Evolutionary conservation across 1,140 invertebrate genomes (phyloP).

Genomic region (Pollicipes pollicipes): DNA sequence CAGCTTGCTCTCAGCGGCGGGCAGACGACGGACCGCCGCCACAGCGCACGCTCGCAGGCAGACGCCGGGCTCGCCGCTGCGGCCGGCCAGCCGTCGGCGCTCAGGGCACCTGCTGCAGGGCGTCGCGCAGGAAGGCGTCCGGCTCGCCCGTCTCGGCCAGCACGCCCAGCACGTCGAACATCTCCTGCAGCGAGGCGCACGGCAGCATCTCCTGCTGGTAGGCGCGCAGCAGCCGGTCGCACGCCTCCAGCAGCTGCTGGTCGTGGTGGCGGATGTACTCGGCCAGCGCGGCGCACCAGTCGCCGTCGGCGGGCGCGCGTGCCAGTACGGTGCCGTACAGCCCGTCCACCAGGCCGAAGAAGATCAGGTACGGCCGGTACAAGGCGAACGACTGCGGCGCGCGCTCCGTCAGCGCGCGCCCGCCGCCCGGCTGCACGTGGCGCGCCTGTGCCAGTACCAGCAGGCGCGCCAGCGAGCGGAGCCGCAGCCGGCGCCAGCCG

Average conservation of each 20-base stretch:
- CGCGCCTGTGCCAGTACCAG: conserved; percentile 61
- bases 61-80: too few relatives aligned
- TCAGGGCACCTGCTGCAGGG: neutral
- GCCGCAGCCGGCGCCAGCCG: conserved; percentile 35
- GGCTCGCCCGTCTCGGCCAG: neutral
- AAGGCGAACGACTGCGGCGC: conserved; percentile 49
- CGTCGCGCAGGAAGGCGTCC: neutral
- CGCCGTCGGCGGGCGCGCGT: conserved; percentile 35
- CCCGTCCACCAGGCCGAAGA: conserved; percentile 59
- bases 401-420: conserved; percentile 22
- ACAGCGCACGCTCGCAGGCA: too few relatives aligned
- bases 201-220: conserved; percentile 79
- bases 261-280: conserved; percentile 90
- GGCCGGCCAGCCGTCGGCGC: too few relatives aligned
- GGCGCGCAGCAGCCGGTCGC: conserved; percentile 55
- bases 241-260: conserved; percentile 66
- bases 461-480: conserved; percentile 55
- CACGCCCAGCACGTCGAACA: conserved; percentile 1
- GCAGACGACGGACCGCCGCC: too few relatives aligned
- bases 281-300: conserved; percentile 72
- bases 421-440: conserved; percentile 33
- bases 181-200: conserved; percentile 1
- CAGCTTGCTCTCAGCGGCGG: too few relatives aligned
- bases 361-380: conserved; percentile 70
- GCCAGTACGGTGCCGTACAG: conserved; percentile 45